Conservation (phyloP, 1,140 invertebrate species). For the Platorchestia sp. region DNA sequence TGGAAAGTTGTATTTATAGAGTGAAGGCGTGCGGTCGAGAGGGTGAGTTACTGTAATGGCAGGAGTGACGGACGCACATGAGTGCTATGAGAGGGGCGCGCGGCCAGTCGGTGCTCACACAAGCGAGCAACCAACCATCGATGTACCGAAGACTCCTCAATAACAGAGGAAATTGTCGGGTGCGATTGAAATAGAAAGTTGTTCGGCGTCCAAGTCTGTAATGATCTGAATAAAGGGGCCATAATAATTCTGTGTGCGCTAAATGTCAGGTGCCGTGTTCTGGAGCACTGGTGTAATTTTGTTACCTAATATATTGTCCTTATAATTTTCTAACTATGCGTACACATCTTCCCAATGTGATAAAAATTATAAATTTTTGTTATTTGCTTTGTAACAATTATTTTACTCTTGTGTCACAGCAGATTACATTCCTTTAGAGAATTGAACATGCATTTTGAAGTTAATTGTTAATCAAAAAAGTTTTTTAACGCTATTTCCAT, state of each 20-base stretch:
- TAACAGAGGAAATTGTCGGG: neutral
- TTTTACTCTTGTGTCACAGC: neutral
- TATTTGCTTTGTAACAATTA: neutral
- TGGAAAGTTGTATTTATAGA: slow-evolving; percentile 28
- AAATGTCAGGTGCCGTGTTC: neutral
- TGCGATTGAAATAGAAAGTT: neutral
- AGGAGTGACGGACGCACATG: neutral
- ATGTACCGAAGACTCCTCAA: neutral
- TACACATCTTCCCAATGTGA: neutral
- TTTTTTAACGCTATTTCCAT: no score
- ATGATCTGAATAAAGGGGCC: neutral
- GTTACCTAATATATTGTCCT: neutral
- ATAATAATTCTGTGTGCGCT: neutral
- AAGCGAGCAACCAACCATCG: neutral
- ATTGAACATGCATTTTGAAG: no score
- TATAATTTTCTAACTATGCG: neutral
- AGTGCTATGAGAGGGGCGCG: neutral
- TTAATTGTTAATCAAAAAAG: no score
- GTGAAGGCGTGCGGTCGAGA: neutral
- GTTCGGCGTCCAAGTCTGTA: neutral
- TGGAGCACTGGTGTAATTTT: neutral
- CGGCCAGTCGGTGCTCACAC: neutral
- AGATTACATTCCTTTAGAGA: neutral
- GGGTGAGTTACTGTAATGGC: slow-evolving; percentile 23
- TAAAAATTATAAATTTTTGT: neutral